Evolutionary conservation across 35 echinoderm and acorn worm genomes (phyloP), one percentile per base, ranked within the genome.

Genomic region (Eucidaris tribuloides): DNA sequence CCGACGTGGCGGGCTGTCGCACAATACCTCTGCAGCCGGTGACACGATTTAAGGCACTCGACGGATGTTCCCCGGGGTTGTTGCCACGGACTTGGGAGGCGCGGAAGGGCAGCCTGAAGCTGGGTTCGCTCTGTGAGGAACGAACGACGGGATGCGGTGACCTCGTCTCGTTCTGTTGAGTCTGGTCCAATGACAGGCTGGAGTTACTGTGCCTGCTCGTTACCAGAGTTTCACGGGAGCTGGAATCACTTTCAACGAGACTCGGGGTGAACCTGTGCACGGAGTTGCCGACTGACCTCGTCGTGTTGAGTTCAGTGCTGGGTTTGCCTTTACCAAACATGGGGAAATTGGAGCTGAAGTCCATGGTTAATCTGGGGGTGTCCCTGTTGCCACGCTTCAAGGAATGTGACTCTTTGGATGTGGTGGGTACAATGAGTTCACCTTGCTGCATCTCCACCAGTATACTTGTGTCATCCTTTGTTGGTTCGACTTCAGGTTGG

Each of bases 301-400:
- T 82, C 24, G 84, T 87, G 64, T 86, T 94, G 31, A 94, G 64
- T 30, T 94, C 81, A 5, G 92, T 90, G 77, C 81, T 89, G 29
- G 92, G 87, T 78, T 79, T 79, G 33, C 92, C 87, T 58, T 94
- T 94, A 28, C 92, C 92, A 77, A 94, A 94, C 33, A 52, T 80
- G 34, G 86, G 86, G 30, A 89, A 85, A 11, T 42, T 85, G 40
- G 83, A 40, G 29, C 36, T 62, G 61, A 83, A 83, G 57, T 83
- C 81, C 68, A 74, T 74, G 38, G 68, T 36, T 38, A 74, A 42
- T 40, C 68, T 38, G 35, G 68, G 44, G 37, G 68, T 15, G 44
- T 74, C 44, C 35, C 68, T 74, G 44, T 41, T 27, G 68, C 35
- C 68, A 74, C 68, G 38, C 44, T 74, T 74, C 29, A 74, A 40